Evolutionary conservation across 2,113 vertebrate genomes (phyloP), one percentile per base, ranked within the genome.

Genomic region (Psittacara wagleri): DNA sequence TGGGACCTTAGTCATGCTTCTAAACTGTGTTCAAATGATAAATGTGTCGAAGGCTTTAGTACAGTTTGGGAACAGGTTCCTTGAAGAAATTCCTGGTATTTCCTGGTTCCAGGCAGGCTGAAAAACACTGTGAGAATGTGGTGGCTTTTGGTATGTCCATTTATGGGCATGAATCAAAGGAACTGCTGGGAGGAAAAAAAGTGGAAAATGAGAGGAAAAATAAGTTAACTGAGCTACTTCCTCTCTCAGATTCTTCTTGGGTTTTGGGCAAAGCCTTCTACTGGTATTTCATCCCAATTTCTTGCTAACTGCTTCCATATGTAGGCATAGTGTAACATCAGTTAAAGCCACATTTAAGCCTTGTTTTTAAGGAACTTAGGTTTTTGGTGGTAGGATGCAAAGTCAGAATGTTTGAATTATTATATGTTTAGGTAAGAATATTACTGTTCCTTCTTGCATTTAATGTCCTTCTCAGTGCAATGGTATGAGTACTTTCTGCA

Each of bases 151-250:
- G 94, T 95, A 97, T 97, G 94, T 95, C 97, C 97, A 97, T 97
- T 96, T 97, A 97, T 96, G 97, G 96, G 92, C 94, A 97, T 96
- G 91, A 97, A 96, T 94, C 92, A 96, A 94, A 96, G 97, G 92
- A 93, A 92, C 94, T 94, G 81, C 80, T 92, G 76, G 87, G 94
- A 94, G 94, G 90, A 89, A 94, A 95, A 95, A 92, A 95, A 97
- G 94, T 97, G 96, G 96, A 96, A 97, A 97, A 97, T 88, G 57
- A 92, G 95, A 97, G 93, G 91, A 96, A 96, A 97, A 97, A 96
- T 94, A 96, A 95, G 96, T 97, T 93, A 97, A 96, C 96, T 95
- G 96, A 94, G 84, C 89, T 97, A 92, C 94, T 97, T 97, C 96
- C 94, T 94, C 96, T 96, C 94, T 96, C 55, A 2, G 91, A 95